Evolutionary conservation across 2,888 invertebrate genomes (phyloP).

Genomic region (Tuta absoluta): DNA sequence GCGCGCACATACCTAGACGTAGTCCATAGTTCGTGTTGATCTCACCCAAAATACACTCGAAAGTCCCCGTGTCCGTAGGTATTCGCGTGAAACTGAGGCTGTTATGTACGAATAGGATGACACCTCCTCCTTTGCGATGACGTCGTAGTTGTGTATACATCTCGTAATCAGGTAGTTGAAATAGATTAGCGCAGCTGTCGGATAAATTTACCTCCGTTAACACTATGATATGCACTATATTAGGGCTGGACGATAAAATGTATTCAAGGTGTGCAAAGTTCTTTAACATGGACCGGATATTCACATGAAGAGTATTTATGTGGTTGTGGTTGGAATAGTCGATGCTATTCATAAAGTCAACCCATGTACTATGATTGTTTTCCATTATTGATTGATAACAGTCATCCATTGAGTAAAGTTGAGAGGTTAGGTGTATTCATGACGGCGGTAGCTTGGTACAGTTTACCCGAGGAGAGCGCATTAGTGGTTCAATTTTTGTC

Average conservation of each 20-base stretch:
- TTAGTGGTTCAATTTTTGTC: too few species aligned
- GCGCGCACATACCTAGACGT: not conserved
- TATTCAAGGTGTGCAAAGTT: not conserved
- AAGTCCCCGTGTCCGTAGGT: not conserved
- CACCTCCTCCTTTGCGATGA: not conserved
- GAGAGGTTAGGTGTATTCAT: too few species aligned
- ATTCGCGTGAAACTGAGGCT: not conserved
- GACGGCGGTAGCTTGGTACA: too few species aligned
- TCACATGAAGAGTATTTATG: not conserved
- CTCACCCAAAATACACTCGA: not conserved
- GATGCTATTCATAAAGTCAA: not conserved
- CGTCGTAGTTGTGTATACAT: constrained; percentile 8
- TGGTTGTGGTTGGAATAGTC: not conserved
- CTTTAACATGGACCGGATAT: not conserved
- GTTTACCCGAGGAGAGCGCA: too few species aligned
- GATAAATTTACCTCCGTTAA: not conserved
- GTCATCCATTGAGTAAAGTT: too few species aligned
- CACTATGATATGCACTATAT: not conserved
- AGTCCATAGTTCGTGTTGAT: not conserved
- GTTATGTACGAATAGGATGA: not conserved
- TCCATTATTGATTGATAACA: not conserved
- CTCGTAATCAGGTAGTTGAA: not conserved
- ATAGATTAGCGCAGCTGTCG: not conserved
- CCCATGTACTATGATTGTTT: not conserved
- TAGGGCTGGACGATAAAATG: not conserved